phyloP scores from a whole-genome alignment of 2,113 vertebrate species.

The Oreochromis aureus region DNA sequence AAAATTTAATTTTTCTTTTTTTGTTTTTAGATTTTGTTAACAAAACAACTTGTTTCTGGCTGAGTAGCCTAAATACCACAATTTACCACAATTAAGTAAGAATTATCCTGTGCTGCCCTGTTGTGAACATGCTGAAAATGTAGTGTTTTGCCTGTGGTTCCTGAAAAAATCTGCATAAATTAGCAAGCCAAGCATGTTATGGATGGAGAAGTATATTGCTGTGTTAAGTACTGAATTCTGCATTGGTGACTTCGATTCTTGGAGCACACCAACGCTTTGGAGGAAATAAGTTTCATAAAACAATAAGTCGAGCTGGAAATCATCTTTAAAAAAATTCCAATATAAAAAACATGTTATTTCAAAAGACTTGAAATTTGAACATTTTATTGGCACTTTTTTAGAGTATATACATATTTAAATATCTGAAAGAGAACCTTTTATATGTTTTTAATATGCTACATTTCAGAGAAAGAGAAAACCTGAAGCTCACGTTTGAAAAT shows the following conservation, averaged over 20 bases:
- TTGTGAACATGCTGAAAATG: not conserved
- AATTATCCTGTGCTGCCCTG: not conserved
- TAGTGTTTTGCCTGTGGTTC: not conserved
- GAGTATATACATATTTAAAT: not conserved
- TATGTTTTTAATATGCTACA: not conserved
- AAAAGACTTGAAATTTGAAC: not conserved
- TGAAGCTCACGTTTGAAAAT: conserved; percentile 35
- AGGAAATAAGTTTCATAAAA: not conserved
- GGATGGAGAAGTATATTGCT: not conserved
- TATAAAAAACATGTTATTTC: not conserved
- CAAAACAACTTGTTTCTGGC: not conserved
- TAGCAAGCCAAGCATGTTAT: not conserved
- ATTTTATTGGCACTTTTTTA: not conserved
- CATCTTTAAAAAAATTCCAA: not conserved
- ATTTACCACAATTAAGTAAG: not conserved
- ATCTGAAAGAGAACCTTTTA: not conserved
- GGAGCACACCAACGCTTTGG: not conserved
- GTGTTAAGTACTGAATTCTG: not conserved
- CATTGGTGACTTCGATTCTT: too few species aligned
- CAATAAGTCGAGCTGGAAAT: not conserved
- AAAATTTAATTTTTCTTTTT: not conserved
- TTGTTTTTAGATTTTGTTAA: not conserved
- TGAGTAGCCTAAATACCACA: not conserved
- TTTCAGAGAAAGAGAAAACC: not conserved
- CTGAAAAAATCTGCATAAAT: not conserved